Evolutionary conservation across 1,140 invertebrate species (phyloP).

Genomic region (Radopholus similis): DNA sequence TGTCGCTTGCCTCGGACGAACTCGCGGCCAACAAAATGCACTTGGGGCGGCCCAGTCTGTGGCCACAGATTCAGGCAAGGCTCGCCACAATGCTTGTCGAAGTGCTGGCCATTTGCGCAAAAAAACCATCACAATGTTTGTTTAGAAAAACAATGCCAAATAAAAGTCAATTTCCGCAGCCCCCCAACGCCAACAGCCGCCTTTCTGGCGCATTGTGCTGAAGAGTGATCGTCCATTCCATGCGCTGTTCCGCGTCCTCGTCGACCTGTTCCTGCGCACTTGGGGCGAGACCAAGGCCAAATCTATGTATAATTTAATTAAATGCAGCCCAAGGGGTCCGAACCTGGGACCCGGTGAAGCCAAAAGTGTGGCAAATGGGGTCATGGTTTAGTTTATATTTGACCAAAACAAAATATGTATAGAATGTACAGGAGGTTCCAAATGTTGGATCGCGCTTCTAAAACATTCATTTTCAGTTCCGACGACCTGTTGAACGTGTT

Average conservation of each 20-base stretch:
- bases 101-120: slow-evolving; percentile 30
- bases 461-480: slow-evolving; percentile 2
- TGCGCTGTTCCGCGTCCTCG: slow-evolving; percentile 29
- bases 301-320: not conserved
- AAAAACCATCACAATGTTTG: too few relatives aligned
- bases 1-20: not conserved
- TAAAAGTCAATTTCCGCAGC: not conserved
- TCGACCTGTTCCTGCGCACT: slow-evolving; percentile 44
- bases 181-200: not conserved
- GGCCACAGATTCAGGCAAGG: slow-evolving; percentile 34
- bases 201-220: slow-evolving; percentile 35
- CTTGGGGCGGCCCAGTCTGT: slow-evolving; percentile 1
- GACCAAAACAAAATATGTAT: too few relatives aligned
- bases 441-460: not conserved
- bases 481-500: slow-evolving; percentile 17
- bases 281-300: slow-evolving; percentile 54
- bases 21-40: not conserved
- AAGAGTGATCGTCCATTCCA: slow-evolving; percentile 44
- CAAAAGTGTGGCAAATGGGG: not conserved
- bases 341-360: not conserved
- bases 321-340: not conserved
- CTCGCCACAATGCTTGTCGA: slow-evolving; percentile 19
- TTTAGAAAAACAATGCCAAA: not conserved
- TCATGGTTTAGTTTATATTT: too few relatives aligned
- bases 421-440: too few relatives aligned